A percentile compares a stretch with the other conserved stretches of the same genome.
Evolutionary conservation across 2,797 vertebrate species (phyloP).

Genomic region (Dryobates pubescens): DNA sequence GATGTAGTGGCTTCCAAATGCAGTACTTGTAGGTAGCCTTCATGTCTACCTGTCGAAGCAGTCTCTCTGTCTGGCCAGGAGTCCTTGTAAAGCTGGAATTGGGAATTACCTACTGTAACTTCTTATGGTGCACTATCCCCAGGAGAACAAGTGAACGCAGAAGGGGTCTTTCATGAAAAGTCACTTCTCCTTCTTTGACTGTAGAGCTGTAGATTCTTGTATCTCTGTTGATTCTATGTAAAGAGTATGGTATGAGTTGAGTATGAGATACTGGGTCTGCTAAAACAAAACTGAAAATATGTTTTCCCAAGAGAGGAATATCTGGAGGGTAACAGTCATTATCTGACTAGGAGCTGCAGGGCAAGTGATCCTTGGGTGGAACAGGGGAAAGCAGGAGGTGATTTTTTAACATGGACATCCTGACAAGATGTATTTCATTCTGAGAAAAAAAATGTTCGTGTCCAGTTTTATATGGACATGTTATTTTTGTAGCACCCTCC

Average conservation of each 20-base stretch:
- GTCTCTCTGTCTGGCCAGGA: not conserved
- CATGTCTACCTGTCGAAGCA: not conserved
- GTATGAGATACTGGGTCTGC: not conserved
- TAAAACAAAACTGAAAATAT: not conserved
- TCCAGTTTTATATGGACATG: not conserved
- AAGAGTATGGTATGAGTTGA: not conserved
- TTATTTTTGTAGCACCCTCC: not conserved
- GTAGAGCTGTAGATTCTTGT: not conserved
- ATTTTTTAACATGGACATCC: not conserved
- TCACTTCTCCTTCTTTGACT: not conserved
- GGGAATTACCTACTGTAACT: not conserved
- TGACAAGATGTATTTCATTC: not conserved
- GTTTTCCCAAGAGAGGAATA: not conserved
- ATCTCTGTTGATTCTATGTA: not conserved
- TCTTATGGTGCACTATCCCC: not conserved
- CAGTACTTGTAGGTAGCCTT: not conserved
- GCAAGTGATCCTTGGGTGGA: not conserved
- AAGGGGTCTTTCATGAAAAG: not conserved
- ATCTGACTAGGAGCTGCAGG: conserved; percentile 1
- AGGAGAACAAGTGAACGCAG: not conserved
- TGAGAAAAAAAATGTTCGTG: not conserved
- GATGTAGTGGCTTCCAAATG: not conserved
- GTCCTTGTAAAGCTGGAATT: not conserved
- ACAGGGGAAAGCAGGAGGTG: not conserved
- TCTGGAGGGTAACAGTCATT: not conserved